Conservation (phyloP, 2,797 vertebrate genomes). For the Morelia viridis region DNA sequence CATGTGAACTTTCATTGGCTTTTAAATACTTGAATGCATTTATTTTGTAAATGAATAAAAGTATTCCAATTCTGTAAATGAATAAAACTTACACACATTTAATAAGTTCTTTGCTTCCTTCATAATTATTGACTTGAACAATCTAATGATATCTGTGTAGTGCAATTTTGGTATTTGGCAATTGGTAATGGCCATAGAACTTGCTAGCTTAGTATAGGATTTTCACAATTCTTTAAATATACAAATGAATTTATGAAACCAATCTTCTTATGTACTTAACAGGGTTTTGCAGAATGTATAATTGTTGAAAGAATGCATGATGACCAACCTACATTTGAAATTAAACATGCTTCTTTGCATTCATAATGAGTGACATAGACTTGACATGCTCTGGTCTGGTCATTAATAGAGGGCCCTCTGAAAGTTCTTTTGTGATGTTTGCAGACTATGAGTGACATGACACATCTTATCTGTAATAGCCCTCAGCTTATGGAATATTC, state of each 20-base stretch:
- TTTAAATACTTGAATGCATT: background rate
- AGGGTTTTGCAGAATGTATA: background rate
- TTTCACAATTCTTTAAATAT: background rate
- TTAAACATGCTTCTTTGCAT: background rate
- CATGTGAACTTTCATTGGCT: background rate
- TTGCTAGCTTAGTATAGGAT: background rate
- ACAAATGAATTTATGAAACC: background rate
- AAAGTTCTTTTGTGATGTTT: background rate
- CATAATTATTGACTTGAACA: background rate
- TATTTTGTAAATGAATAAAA: background rate
- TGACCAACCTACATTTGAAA: background rate
- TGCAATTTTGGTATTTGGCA: background rate
- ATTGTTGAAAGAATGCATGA: background rate
- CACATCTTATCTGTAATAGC: background rate
- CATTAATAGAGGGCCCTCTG: background rate
- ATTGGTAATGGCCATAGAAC: background rate
- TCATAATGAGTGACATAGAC: background rate
- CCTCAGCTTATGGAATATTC: background rate
- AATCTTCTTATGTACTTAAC: background rate
- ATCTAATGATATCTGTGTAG: background rate
- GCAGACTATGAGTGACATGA: background rate
- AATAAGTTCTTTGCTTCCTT: background rate
- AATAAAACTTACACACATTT: background rate
- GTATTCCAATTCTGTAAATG: background rate
- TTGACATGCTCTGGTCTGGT: background rate